A percentile compares a stretch with the other conserved stretches of the same genome.
Conservation (phyloP, 35 echinoderm and acorn worm species). For the Lytechinus pictus region DNA sequence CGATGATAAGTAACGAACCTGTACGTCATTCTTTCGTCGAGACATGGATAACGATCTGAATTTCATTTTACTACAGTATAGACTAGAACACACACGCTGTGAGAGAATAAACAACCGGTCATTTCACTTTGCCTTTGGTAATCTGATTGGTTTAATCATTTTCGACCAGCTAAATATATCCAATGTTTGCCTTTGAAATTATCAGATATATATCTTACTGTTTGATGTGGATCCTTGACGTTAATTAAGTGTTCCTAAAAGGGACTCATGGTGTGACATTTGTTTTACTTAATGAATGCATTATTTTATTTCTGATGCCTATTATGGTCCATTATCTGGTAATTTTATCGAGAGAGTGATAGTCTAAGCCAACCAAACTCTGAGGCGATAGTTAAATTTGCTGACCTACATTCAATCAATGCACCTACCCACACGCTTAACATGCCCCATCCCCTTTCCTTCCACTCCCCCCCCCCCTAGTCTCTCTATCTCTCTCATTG, state of each 20-base stretch:
- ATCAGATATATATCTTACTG: background rate
- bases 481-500: background rate
- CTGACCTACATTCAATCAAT: background rate
- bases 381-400: background rate
- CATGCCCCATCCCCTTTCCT: background rate
- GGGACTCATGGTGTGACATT: background rate
- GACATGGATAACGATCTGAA: background rate
- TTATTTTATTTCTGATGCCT: background rate
- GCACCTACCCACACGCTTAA: background rate
- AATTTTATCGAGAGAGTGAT: background rate
- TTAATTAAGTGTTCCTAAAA: background rate
- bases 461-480: background rate
- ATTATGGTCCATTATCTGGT: background rate
- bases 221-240: background rate
- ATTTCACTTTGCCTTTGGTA: background rate
- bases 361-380: background rate
- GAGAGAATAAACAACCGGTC: background rate
- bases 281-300: background rate
- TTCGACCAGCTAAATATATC: slow-evolving; percentile 5
- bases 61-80: background rate
- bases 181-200: background rate
- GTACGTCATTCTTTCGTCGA: background rate
- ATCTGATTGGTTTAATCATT: background rate
- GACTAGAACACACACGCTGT: background rate
- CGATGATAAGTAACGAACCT: background rate